Evolutionary conservation across 2,113 vertebrate genomes (phyloP), one percentile per base, ranked within the genome.

Genomic region (Hippopotamus amphibius): DNA sequence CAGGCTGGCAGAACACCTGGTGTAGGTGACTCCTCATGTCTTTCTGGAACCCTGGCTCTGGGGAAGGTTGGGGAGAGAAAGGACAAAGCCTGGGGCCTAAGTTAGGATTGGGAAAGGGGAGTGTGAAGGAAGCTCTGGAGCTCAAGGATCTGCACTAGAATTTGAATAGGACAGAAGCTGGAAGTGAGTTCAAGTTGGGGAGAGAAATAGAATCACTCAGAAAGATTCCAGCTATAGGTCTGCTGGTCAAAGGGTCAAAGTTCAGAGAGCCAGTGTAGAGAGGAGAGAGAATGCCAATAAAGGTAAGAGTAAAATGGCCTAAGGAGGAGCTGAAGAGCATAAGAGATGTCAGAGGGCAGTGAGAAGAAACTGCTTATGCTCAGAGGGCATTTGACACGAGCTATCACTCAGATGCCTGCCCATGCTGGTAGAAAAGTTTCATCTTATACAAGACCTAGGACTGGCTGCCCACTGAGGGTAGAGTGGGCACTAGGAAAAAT

Each of bases 381-480:
- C 7, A 21, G 63, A 72, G 82, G 46, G 10, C 13, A 3, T 57
- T 24, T 33, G 43, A 48, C 37, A 59, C n/a, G 28, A 26, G 80
- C 30, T 33, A 65, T 13, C 48, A 2, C 12, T 4, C 22, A 68
- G 55, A 30, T 2, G n/a, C 7, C 12, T 0, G 3, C 7, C 24
- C 2, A 3, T 24, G 55, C 55, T 69, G 7, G 7, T 5, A 65
- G 81, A 72, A 74, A 37, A 74, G 13, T 2, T 3, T n/a, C 55
- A 26, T 43, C 76, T 69, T 26, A 15, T 26, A 9, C 12, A 48
- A 82, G 48, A 2, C 10, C 72, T 53, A 33, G 26, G 7, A 3
- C 37, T 30, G 30, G 22, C 26, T 41, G 30, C 22, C 24, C 41
- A 7, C 5, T 6, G 0, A 2, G 65, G 26, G 7, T 26, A 53